Evolutionary conservation across 2,113 vertebrate genomes (phyloP).

Genomic region (Neotoma lepida): DNA sequence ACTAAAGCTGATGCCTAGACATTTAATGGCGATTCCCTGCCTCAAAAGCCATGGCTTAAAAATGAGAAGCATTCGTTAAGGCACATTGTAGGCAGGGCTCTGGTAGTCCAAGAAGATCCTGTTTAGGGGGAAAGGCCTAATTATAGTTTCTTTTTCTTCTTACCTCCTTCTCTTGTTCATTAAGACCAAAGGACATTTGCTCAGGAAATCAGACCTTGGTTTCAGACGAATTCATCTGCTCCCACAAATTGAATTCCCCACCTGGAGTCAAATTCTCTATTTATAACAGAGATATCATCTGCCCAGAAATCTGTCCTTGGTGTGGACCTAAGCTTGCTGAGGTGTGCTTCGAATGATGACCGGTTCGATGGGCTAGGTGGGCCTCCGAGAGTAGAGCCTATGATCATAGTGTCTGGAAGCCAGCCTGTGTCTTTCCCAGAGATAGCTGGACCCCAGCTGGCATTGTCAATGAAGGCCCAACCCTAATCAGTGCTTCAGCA

Average conservation of each 20-base stretch:
- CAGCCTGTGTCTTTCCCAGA: constrained; percentile 1
- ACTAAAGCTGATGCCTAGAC: constrained; percentile 50
- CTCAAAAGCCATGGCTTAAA: constrained; percentile 68
- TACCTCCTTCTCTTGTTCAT: constrained; percentile 74
- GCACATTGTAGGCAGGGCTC: constrained; percentile 72
- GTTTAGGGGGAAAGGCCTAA: constrained; percentile 73
- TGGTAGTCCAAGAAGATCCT: constrained; percentile 76
- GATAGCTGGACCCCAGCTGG: neutral
- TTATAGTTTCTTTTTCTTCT: constrained; percentile 78
- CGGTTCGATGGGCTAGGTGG: neutral
- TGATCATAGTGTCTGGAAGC: neutral
- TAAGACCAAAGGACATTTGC: constrained; percentile 79
- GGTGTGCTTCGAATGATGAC: constrained; percentile 71
- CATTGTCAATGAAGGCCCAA: neutral
- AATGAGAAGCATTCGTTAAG: constrained; percentile 77
- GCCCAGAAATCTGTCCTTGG: constrained; percentile 74
- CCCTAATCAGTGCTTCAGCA: neutral
- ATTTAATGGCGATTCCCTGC: constrained; percentile 61
- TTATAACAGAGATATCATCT: constrained; percentile 78
- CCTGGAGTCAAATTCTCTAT: constrained; percentile 79
- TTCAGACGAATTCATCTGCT: constrained; percentile 66
- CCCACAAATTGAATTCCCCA: constrained; percentile 80
- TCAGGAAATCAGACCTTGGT: constrained; percentile 75
- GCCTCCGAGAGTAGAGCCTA: neutral
- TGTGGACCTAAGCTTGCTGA: constrained; percentile 41